These are phyloP conservation scores for Toxotes lorentzi DNA, from an alignment of 2,797 vertebrate species.

Conservation along the genomic window DNA sequence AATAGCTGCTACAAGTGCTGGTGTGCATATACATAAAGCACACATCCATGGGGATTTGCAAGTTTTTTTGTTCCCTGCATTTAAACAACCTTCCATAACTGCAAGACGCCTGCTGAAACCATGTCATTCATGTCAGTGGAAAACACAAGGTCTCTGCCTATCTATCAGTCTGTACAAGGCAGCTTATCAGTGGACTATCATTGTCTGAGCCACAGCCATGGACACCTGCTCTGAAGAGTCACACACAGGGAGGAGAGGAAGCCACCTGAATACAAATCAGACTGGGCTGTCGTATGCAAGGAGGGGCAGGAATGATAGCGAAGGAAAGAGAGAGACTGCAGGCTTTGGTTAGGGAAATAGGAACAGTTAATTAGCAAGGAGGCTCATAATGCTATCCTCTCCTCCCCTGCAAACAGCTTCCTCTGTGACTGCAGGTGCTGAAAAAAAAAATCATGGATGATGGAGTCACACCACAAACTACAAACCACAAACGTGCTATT, in stretches of 20 bases:
- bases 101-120: slow-evolving; percentile 53
- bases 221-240: slow-evolving; percentile 82
- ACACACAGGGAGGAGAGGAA: slow-evolving; percentile 70
- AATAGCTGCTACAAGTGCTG: slow-evolving; percentile 2
- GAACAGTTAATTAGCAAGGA: slow-evolving; percentile 73
- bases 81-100: slow-evolving; percentile 40
- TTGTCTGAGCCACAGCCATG: slow-evolving; percentile 74
- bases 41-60: slow-evolving; percentile 24
- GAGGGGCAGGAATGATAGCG: slow-evolving; percentile 50
- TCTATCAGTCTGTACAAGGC: slow-evolving; percentile 60
- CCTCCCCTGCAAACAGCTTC: slow-evolving; percentile 56
- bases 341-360: slow-evolving; percentile 63
- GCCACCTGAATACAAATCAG: slow-evolving; percentile 81
- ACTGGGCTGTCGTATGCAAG: slow-evolving; percentile 42
- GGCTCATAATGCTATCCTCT: slow-evolving; percentile 62
- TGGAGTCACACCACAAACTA: slow-evolving; percentile 38
- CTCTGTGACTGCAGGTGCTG: slow-evolving; percentile 56
- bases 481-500: slow-evolving; percentile 41
- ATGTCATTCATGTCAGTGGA: slow-evolving; percentile 45
- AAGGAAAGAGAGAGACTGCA: slow-evolving; percentile 44
- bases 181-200: slow-evolving; percentile 80
- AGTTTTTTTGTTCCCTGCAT: slow-evolving; percentile 36
- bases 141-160: slow-evolving; percentile 48
- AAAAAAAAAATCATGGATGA: slow-evolving; percentile 43
- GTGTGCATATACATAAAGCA: background rate